Conservation (phyloP, 2,888 invertebrate genomes). For the Belgica antarctica region DNA sequence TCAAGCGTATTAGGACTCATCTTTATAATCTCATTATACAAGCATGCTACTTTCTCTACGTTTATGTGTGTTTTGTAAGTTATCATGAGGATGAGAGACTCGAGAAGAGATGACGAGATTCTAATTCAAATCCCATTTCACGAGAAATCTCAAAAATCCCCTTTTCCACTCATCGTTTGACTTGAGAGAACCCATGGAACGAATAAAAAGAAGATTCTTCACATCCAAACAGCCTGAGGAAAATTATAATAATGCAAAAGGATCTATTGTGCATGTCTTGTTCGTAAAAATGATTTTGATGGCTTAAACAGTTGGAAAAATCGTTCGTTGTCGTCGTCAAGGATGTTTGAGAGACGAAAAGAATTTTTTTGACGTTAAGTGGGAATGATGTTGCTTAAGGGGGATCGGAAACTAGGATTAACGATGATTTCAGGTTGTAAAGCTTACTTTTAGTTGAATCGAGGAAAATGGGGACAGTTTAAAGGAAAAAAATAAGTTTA, state of each 20-base stretch:
- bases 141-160: conserved; percentile 21
- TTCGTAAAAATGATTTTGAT: conserved; percentile 36
- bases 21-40: conserved; percentile 44
- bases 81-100: conserved; percentile 1
- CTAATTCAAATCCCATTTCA: conserved; percentile 38
- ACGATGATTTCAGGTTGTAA: too few species aligned
- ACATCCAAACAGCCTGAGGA: background rate
- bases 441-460: background rate
- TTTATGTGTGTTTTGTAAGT: conserved; percentile 1
- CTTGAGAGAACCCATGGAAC: background rate
- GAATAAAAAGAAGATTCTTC: background rate
- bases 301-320: conserved; percentile 24
- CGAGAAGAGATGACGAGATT: conserved; percentile 13
- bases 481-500: too few species aligned
- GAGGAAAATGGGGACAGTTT: background rate
- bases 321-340: background rate
- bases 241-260: conserved; percentile 29
- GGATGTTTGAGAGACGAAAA: too few species aligned
- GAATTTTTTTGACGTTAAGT: too few species aligned
- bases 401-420: too few species aligned
- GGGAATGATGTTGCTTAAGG: too few species aligned
- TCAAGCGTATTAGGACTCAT: conserved; percentile 39
- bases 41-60: conserved; percentile 29
- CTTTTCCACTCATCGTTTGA: background rate
- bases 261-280: conserved; percentile 28